A percentile compares a stretch with the other conserved stretches of the same genome.
Conservation (phyloP, 2,113 vertebrate genomes). For the Anser brachyrhynchus region DNA sequence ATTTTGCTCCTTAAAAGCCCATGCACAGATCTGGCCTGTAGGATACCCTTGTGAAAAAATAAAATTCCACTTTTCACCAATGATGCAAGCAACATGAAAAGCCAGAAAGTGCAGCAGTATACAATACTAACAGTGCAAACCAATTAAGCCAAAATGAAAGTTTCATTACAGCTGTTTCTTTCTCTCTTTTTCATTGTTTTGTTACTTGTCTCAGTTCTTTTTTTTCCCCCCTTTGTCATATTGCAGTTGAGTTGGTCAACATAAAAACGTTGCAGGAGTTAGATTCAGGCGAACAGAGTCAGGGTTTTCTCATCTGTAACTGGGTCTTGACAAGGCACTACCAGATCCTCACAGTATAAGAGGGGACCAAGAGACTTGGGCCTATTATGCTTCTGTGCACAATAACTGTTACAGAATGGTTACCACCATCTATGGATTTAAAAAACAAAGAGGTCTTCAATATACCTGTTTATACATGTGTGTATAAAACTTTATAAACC, state of each 20-base stretch:
- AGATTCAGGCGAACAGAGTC: neutral
- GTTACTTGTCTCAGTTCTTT: neutral
- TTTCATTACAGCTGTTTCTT: neutral
- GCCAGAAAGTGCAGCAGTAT: neutral
- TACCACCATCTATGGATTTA: neutral
- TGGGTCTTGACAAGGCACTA: neutral
- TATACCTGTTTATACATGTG: neutral
- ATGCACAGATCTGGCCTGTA: neutral
- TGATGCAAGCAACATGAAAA: neutral
- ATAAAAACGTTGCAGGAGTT: neutral
- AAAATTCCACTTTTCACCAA: neutral
- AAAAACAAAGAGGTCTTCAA: neutral
- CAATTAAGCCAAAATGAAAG: neutral
- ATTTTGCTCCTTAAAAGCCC: neutral
- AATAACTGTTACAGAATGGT: neutral
- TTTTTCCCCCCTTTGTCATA: neutral
- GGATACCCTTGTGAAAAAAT: neutral
- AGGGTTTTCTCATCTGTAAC: neutral
- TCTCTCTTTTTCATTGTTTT: neutral
- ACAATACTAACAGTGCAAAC: neutral
- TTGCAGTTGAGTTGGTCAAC: neutral
- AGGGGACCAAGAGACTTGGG: accelerated
- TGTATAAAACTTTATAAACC: neutral
- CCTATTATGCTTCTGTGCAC: neutral
- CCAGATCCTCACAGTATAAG: neutral